Conservation (phyloP, 1,140 invertebrate species). For the Cydia splendana region DNA sequence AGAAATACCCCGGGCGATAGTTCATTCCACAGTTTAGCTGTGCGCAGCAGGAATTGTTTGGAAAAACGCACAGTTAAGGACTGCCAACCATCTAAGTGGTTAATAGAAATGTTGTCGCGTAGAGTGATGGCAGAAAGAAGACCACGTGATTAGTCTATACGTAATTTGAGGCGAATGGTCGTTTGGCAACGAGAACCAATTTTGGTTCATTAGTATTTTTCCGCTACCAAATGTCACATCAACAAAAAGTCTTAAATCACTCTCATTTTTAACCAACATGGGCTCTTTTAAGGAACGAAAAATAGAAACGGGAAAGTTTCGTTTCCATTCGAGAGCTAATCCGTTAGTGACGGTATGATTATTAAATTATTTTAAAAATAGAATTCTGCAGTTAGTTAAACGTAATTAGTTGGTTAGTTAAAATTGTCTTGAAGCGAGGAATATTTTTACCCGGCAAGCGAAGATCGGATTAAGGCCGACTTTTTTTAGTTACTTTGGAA, state of each 20-base stretch:
- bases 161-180: background rate
- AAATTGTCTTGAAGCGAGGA: too few relatives aligned
- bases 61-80: too few relatives aligned
- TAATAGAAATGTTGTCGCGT: too few relatives aligned
- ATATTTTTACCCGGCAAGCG: background rate
- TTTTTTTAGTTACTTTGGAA: too few relatives aligned
- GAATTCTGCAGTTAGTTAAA: background rate
- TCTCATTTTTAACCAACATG: background rate
- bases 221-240: background rate
- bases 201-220: background rate
- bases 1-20: too few relatives aligned
- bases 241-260: background rate
- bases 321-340: background rate
- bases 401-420: background rate
- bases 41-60: too few relatives aligned
- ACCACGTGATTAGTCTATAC: too few relatives aligned
- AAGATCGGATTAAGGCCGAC: background rate
- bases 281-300: background rate
- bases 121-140: too few relatives aligned
- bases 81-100: too few relatives aligned
- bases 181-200: background rate
- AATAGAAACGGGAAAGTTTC: background rate
- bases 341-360: background rate
- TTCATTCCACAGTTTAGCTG: too few relatives aligned
- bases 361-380: background rate